Evolutionary conservation across 1,140 invertebrate species (phyloP).

Genomic region (Bradynema listronoti): DNA sequence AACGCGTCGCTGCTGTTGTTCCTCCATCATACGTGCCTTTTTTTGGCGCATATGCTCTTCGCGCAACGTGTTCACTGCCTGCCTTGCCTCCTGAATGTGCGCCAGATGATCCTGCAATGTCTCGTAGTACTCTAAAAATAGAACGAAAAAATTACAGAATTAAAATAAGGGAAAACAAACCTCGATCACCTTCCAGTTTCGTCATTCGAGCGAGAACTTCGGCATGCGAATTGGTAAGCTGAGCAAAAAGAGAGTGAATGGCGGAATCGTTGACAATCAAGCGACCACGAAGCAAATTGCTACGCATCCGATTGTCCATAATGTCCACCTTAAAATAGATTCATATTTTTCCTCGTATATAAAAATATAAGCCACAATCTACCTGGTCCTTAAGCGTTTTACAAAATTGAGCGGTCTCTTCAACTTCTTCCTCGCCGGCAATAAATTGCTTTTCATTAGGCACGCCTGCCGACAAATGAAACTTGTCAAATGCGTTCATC

Average conservation of each 20-base stretch:
- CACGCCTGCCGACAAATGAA: not conserved
- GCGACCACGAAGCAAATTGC: slow-evolving; percentile 84
- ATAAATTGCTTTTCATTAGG: not conserved
- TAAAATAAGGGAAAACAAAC: slow-evolving; percentile 59
- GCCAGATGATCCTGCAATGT: slow-evolving; percentile 86
- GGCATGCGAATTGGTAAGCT: slow-evolving; percentile 90
- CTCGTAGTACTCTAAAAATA: slow-evolving; percentile 70
- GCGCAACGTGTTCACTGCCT: slow-evolving; percentile 84
- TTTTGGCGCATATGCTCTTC: slow-evolving; percentile 86
- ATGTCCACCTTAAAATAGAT: slow-evolving; percentile 73
- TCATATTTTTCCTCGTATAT: not conserved
- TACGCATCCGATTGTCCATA: slow-evolving; percentile 96
- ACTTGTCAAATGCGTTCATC: slow-evolving; percentile 19
- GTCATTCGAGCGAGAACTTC: slow-evolving; percentile 83
- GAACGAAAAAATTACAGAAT: slow-evolving; percentile 4
- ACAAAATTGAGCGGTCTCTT: slow-evolving; percentile 51
- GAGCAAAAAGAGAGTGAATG: slow-evolving; percentile 94
- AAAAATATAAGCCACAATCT: not conserved
- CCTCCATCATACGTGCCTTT: slow-evolving; percentile 75
- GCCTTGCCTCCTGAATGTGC: slow-evolving; percentile 87
- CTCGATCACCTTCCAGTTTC: slow-evolving; percentile 82
- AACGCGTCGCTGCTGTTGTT: slow-evolving; percentile 70
- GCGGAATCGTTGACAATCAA: slow-evolving; percentile 86
- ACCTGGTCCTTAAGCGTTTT: slow-evolving; percentile 45
- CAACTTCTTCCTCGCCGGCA: slow-evolving; percentile 30